phyloP scores from a whole-genome alignment of 1,140 invertebrate species.

The Doryteuthis pealeii region DNA sequence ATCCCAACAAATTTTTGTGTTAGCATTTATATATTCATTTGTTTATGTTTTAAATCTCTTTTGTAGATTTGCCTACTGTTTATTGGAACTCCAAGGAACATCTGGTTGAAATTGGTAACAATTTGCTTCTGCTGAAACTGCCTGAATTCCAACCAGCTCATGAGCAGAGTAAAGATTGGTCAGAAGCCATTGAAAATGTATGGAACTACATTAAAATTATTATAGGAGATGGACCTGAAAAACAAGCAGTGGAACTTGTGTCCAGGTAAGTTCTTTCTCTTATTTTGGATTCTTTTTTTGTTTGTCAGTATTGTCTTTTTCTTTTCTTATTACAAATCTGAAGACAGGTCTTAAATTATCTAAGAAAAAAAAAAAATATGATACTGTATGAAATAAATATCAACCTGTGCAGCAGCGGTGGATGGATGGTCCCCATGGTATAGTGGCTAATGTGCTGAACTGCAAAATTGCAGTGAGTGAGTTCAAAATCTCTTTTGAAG shows the following conservation, averaged over 20 bases:
- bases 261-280: conserved; percentile 30
- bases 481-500: too few relatives aligned
- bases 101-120: conserved; percentile 29
- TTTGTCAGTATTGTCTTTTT: background rate
- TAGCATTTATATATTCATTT: too few relatives aligned
- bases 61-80: conserved; percentile 29
- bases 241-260: conserved; percentile 27
- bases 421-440: too few relatives aligned
- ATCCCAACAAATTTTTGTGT: too few relatives aligned
- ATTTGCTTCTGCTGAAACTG: conserved; percentile 34
- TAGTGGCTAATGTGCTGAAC: too few relatives aligned
- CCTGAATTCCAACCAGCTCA: conserved; percentile 38
- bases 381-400: too few relatives aligned
- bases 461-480: too few relatives aligned
- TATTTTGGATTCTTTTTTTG: background rate
- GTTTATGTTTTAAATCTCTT: too few relatives aligned
- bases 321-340: too few relatives aligned
- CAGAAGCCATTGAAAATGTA: conserved; percentile 37
- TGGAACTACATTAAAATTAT: conserved; percentile 39
- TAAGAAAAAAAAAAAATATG: too few relatives aligned
- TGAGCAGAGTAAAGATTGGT: conserved; percentile 34
- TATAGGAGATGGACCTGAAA: conserved; percentile 25
- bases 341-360: too few relatives aligned
- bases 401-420: too few relatives aligned
- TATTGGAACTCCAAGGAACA: conserved; percentile 44